Conservation (phyloP, 2,888 invertebrate genomes). For the Seladonia tumulorum region DNA sequence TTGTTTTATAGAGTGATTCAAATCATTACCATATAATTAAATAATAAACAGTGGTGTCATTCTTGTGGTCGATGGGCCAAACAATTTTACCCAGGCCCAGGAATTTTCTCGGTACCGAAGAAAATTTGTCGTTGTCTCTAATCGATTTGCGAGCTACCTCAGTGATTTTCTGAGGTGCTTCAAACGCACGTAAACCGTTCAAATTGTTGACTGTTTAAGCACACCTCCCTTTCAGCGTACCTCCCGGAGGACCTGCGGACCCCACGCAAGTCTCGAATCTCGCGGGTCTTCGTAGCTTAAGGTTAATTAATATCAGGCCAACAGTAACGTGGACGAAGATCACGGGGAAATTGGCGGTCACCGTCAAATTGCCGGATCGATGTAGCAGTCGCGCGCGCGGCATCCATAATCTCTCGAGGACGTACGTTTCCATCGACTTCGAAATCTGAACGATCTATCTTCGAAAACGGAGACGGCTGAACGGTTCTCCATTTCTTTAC, state of each 20-base stretch:
- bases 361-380: constrained; percentile 73
- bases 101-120: neutral
- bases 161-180: neutral
- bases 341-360: constrained; percentile 73
- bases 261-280: constrained; percentile 53
- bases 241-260: constrained; percentile 56
- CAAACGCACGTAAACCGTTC: constrained; percentile 28
- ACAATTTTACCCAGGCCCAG: neutral
- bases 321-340: constrained; percentile 48
- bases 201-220: constrained; percentile 52
- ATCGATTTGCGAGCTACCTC: neutral
- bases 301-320: constrained; percentile 74
- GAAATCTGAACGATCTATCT: constrained; percentile 39
- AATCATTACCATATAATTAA: neutral
- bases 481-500: neutral
- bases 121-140: neutral
- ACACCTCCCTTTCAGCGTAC: constrained; percentile 27
- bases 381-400: constrained; percentile 72
- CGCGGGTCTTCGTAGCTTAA: constrained; percentile 68
- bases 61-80: neutral
- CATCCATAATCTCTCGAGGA: constrained; percentile 68
- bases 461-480: neutral
- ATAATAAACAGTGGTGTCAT: neutral
- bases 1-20: neutral
- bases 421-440: constrained; percentile 31